These are phyloP conservation scores for Stegodyphus mimosarum DNA, from an alignment of 1,140 invertebrate species.

Conservation along the genomic window DNA sequence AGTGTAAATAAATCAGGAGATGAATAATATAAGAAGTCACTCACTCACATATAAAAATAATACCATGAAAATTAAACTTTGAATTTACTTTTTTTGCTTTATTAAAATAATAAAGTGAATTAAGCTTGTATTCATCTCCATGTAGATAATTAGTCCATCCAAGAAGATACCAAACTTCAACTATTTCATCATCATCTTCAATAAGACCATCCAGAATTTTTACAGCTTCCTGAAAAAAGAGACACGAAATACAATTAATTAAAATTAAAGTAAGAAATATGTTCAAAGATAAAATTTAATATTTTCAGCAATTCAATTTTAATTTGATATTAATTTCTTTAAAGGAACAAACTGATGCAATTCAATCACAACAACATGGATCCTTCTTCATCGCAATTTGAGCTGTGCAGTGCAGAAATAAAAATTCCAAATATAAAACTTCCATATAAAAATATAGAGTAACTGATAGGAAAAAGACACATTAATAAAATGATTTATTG, in stretches of 20 bases:
- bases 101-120: constrained; percentile 67
- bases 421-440: too few species aligned
- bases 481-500: too few species aligned
- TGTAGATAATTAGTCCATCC: constrained; percentile 68
- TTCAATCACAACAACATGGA: too few species aligned
- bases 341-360: background rate
- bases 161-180: constrained; percentile 65
- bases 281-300: too few species aligned
- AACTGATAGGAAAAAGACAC: too few species aligned
- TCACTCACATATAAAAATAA: background rate
- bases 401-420: too few species aligned
- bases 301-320: too few species aligned
- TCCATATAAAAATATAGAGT: too few species aligned
- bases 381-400: too few species aligned
- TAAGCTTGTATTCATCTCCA: constrained; percentile 67
- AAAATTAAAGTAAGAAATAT: too few species aligned
- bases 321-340: background rate
- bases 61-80: background rate
- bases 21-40: background rate
- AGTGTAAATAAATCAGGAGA: background rate
- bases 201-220: constrained; percentile 65
- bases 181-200: constrained; percentile 67
- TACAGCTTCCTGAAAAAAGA: constrained; percentile 63
- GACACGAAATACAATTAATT: background rate
- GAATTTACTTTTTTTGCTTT: constrained; percentile 66